A percentile compares a stretch with the other conserved stretches of the same genome.
phyloP scores from a whole-genome alignment of 2,888 invertebrate species.

The Cecidostiba fungosa region DNA sequence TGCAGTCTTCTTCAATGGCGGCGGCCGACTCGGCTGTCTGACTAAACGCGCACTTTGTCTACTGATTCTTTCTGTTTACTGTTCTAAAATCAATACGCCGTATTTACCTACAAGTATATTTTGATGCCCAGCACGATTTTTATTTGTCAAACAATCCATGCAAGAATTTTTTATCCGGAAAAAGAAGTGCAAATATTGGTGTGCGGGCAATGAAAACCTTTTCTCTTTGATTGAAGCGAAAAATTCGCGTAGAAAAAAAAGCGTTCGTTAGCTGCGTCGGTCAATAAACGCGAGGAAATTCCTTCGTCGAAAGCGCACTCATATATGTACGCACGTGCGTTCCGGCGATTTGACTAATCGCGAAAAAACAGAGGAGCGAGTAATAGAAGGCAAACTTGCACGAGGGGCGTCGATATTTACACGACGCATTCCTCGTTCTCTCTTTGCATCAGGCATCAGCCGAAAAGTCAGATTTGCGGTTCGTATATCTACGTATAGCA shows the following conservation, averaged over 20 bases:
- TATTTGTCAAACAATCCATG: too few species aligned
- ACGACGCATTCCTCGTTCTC: not conserved
- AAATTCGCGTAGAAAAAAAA: not conserved
- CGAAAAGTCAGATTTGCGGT: conserved; percentile 5
- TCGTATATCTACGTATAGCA: too few species aligned
- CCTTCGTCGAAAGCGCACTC: not conserved
- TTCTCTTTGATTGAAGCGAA: not conserved
- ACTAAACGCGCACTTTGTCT: not conserved
- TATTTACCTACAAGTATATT: too few species aligned
- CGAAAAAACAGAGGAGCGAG: conserved; percentile 1
- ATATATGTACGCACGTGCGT: conserved; percentile 10
- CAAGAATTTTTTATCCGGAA: too few species aligned
- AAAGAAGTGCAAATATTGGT: too few species aligned
- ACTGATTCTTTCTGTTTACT: not conserved
- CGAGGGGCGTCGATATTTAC: not conserved
- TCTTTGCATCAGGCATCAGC: not conserved
- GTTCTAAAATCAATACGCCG: not conserved
- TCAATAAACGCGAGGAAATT: not conserved
- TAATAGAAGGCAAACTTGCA: not conserved
- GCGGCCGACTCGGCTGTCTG: not conserved
- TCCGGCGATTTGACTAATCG: conserved; percentile 33
- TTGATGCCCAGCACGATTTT: too few species aligned
- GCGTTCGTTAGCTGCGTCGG: not conserved
- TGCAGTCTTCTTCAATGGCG: not conserved
- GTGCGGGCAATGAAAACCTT: too few species aligned